Conservation (phyloP, 2,888 invertebrate genomes). For the Plebejus anna region DNA sequence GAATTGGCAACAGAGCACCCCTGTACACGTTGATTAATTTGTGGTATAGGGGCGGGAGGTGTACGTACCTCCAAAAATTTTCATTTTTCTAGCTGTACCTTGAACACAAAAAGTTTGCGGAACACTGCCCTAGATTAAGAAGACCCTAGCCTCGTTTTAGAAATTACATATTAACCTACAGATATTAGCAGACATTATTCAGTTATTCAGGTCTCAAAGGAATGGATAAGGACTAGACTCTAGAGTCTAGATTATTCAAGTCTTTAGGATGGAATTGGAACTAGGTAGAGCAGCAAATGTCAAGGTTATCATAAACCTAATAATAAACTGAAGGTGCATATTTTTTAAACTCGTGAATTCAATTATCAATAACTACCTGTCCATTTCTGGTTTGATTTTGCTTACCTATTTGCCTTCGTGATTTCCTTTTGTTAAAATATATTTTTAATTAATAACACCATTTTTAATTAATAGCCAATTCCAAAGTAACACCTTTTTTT, state of each 20-base stretch:
- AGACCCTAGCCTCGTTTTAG: too few species aligned
- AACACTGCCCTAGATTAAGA: too few species aligned
- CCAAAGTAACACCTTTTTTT: neutral
- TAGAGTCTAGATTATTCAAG: neutral
- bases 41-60: too few species aligned
- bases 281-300: neutral
- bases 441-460: neutral
- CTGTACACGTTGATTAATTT: too few species aligned
- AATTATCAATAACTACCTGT: constrained; percentile 1
- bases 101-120: too few species aligned
- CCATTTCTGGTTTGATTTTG: constrained; percentile 3
- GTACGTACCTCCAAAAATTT: too few species aligned
- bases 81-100: too few species aligned
- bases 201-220: neutral
- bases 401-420: neutral
- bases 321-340: neutral
- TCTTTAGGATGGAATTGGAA: neutral
- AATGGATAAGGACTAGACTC: neutral
- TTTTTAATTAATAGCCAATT: neutral
- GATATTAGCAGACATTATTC: too few species aligned
- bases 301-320: neutral
- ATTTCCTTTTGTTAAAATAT: neutral
- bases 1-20: too few species aligned
- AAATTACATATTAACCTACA: too few species aligned
- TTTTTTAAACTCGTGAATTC: neutral